These are phyloP conservation scores for Koerneria pararmatus DNA, from an alignment of 2,888 invertebrate species.

Conservation along the genomic window DNA sequence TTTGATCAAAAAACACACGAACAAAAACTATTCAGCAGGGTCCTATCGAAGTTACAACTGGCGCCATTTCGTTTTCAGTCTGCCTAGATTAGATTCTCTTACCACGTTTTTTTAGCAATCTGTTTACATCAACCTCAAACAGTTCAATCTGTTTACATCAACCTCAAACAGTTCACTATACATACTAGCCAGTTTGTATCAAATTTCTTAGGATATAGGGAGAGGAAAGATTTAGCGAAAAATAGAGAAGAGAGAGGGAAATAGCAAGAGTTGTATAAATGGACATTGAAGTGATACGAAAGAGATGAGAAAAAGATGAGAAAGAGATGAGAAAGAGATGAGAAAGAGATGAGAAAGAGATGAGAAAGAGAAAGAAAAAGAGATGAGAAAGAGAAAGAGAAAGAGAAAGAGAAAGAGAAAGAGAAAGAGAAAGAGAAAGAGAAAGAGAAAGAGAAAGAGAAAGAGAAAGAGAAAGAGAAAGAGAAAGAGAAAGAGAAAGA, in stretches of 20 bases:
- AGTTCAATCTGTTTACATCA: too few relatives aligned
- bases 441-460: not conserved
- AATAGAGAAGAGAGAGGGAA: too few relatives aligned
- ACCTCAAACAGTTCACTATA: too few relatives aligned
- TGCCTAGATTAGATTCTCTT: too few relatives aligned
- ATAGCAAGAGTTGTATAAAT: not conserved
- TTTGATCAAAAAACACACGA: too few relatives aligned
- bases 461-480: conserved; percentile 11
- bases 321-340: not conserved
- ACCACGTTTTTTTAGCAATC: too few relatives aligned
- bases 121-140: too few relatives aligned
- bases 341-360: not conserved
- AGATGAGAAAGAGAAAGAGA: conserved; percentile 19
- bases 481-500: conserved; percentile 15
- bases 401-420: conserved; percentile 18
- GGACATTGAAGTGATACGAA: not conserved
- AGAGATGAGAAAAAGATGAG: conserved; percentile 11
- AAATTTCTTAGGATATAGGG: not conserved
- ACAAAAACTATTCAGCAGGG: too few relatives aligned
- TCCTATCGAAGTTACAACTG: too few relatives aligned
- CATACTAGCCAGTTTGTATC: too few relatives aligned
- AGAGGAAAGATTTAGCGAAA: not conserved
- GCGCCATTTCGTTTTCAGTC: too few relatives aligned
- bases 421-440: conserved; percentile 19
- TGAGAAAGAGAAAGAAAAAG: conserved; percentile 17